These are phyloP conservation scores for Lepus townsendii DNA, from an alignment of 2,797 vertebrate genomes.

Conservation along the genomic window DNA sequence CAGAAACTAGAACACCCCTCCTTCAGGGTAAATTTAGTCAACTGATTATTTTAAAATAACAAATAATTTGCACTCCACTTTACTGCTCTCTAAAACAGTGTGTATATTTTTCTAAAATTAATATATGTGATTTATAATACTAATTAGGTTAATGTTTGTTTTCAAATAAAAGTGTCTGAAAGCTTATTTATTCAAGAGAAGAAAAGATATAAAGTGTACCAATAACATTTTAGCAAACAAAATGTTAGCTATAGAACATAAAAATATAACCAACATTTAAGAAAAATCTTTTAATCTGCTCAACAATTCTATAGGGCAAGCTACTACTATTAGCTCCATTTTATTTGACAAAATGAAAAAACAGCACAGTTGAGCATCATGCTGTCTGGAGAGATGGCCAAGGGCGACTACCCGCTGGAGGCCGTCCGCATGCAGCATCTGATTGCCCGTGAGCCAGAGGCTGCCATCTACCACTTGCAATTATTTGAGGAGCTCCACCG, in stretches of 20 bases:
- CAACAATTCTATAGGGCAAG: not conserved
- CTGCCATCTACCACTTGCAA: no score
- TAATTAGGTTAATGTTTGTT: slow-evolving; percentile 5
- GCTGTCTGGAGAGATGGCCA: no score
- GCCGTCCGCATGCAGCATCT: no score
- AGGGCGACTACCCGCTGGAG: no score
- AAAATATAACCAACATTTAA: slow-evolving; percentile 37
- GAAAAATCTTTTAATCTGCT: not conserved
- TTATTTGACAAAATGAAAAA: not conserved
- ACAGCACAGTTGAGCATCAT: no score
- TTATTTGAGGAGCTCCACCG: no score
- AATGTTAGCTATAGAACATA: slow-evolving; percentile 20
- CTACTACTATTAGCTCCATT: not conserved
- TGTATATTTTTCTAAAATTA: not conserved
- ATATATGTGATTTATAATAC: not conserved
- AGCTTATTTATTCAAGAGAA: slow-evolving; percentile 30
- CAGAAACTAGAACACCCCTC: not conserved
- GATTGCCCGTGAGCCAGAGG: no score
- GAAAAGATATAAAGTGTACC: not conserved
- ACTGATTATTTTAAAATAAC: slow-evolving; percentile 20
- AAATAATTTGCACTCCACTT: slow-evolving; percentile 9
- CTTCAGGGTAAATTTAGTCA: slow-evolving; percentile 10
- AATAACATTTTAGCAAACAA: slow-evolving; percentile 23
- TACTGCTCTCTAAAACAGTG: not conserved
- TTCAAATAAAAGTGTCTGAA: slow-evolving; percentile 43